Evolutionary conservation across 2,888 invertebrate species (phyloP).

Genomic region (Drosophila mulleri): DNA sequence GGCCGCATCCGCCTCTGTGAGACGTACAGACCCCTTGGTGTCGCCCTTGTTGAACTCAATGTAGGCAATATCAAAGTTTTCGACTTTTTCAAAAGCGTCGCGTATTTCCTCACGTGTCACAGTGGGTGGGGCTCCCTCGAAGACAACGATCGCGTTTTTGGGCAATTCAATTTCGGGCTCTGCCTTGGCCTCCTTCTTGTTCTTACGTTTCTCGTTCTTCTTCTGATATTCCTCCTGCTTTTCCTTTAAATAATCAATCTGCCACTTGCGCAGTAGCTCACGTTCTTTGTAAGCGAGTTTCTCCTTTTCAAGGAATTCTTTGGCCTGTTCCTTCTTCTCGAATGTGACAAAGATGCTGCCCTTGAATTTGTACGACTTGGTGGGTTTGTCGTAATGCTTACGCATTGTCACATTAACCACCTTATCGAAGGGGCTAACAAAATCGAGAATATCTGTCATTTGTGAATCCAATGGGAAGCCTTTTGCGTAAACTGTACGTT

Average conservation of each 20-base stretch:
- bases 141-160: conserved; percentile 90
- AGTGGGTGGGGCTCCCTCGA: conserved; percentile 87
- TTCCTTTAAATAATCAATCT: conserved; percentile 88
- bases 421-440: conserved; percentile 89
- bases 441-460: conserved; percentile 90
- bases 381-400: conserved; percentile 87
- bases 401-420: conserved; percentile 89
- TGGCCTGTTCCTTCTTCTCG: conserved; percentile 91
- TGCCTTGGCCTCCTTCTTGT: conserved; percentile 72
- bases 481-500: conserved; percentile 94
- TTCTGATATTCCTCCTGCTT: conserved; percentile 89
- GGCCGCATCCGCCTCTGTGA: conserved; percentile 89
- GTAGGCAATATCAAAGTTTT: conserved; percentile 87
- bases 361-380: conserved; percentile 90
- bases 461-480: conserved; percentile 90
- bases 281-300: conserved; percentile 89
- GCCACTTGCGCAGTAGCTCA: conserved; percentile 89
- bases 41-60: conserved; percentile 92
- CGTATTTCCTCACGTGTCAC: conserved; percentile 91
- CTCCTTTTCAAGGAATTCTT: conserved; percentile 90
- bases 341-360: conserved; percentile 97
- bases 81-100: conserved; percentile 86
- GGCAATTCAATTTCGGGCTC: conserved; percentile 86
- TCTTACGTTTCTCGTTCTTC: conserved; percentile 87
- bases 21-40: conserved; percentile 90